Evolutionary conservation across 2,888 invertebrate species (phyloP).

Genomic region (Drosophila suboccidentalis): DNA sequence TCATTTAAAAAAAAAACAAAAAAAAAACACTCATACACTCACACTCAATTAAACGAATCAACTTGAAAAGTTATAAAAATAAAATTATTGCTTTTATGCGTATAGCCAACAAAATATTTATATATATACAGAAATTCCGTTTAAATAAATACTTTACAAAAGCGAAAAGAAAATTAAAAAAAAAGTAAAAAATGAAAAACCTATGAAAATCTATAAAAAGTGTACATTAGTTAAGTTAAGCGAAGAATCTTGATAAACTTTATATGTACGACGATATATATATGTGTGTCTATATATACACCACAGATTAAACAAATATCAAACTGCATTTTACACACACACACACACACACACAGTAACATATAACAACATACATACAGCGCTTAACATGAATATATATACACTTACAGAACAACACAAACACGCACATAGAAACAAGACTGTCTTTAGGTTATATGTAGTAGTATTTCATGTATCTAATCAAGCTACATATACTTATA

Average conservation of each 20-base stretch:
- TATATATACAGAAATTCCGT: constrained; percentile 39
- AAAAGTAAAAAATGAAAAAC: constrained; percentile 9
- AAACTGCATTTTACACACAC: constrained; percentile 16
- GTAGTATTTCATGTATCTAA: constrained; percentile 73
- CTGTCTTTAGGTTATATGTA: constrained; percentile 77
- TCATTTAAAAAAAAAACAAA: neutral
- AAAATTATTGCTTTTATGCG: constrained; percentile 27
- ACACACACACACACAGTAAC: constrained; percentile 36
- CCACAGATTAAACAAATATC: constrained; percentile 21
- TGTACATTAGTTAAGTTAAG: constrained; percentile 68
- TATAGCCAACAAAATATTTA: constrained; percentile 45
- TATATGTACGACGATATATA: constrained; percentile 28
- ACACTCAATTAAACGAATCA: constrained; percentile 69
- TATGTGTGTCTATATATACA: constrained; percentile 22
- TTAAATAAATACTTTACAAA: constrained; percentile 38
- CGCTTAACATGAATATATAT: too few relatives aligned
- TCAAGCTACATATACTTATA: constrained; percentile 50
- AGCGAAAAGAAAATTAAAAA: constrained; percentile 11
- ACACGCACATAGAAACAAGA: constrained; percentile 78
- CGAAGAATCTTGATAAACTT: constrained; percentile 44
- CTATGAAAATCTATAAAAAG: constrained; percentile 41
- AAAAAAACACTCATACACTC: constrained; percentile 13
- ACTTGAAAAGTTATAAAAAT: constrained; percentile 70
- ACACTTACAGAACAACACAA: constrained; percentile 28
- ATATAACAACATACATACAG: too few relatives aligned